phyloP scores from a whole-genome alignment of 2,113 vertebrate genomes.

The Butorides virescens region DNA sequence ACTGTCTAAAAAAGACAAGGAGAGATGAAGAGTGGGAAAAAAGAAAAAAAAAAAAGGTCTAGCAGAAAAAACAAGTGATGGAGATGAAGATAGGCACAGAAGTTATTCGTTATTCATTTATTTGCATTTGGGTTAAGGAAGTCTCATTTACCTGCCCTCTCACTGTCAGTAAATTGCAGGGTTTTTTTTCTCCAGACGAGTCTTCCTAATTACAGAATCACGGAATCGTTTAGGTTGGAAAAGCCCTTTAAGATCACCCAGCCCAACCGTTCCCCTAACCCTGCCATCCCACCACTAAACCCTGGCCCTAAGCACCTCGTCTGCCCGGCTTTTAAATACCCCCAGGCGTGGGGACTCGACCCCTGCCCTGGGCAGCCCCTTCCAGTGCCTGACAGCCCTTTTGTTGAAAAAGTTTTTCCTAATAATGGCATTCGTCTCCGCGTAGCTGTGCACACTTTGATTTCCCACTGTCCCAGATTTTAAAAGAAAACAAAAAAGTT shows the following conservation, averaged over 20 bases:
- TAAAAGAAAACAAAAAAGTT: background rate
- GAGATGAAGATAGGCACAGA: background rate
- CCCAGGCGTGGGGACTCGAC: no score
- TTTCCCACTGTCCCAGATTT: background rate
- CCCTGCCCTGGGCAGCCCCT: no score
- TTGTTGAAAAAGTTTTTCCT: background rate
- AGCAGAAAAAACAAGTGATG: background rate
- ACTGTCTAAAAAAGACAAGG: no score
- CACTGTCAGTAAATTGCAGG: background rate
- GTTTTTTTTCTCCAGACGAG: background rate
- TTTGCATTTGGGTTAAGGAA: background rate
- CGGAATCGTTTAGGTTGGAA: no score
- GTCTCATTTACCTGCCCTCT: background rate
- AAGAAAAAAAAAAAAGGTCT: background rate
- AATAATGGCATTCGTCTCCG: background rate
- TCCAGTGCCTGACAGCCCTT: no score
- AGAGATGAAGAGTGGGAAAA: background rate
- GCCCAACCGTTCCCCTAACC: no score
- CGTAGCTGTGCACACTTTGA: background rate
- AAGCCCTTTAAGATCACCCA: no score
- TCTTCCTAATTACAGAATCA: background rate
- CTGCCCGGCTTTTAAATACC: no score
- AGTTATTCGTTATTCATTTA: background rate
- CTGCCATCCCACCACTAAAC: no score
- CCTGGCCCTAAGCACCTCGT: no score